Base-by-base conservation (phyloP, 2,888 invertebrate species). In the Caenorhabditis imperialis region DNA sequence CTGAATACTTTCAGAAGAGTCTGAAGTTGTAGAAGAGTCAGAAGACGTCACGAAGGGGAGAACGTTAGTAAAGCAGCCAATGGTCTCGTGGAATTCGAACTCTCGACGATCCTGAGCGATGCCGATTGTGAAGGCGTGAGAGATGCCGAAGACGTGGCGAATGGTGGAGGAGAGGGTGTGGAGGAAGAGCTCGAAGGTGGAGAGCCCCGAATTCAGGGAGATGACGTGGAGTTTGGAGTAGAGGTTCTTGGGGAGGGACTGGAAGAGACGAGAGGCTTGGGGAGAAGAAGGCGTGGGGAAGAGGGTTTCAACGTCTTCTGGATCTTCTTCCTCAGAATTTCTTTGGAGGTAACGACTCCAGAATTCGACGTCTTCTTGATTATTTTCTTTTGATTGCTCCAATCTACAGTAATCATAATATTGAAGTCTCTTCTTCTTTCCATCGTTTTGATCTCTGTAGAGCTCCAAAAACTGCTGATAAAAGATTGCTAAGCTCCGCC, bases 401-500 rank as follows among this genome's bases (percentile, higher is more conserved):
- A 7, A 16, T 2, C 22, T 51, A 62, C 44, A 57, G 53, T 74
- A 44, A 16, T 74, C 51, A 14, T 38, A n/a, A 18, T 69, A 53
- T 35, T 58, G 61, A 16, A 27, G 37, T 12, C 14, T 10, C 14
- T n/a, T 14, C 0, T 35, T 3, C 8, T 30, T 16, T 16, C 14
- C 27, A 1, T 7, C 1, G 25, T 8, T 23, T 0, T 20, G 20
- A 20, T 23, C 37, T 7, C 35, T n/a, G 25, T 60, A 54, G 14
- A 65, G 22, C 2, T 51, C 45, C 8, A 57, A 30, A 23, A 82
- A 65, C 33, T 79, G 53, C 4, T 69, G 20, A 30, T 77, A 54
- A n/a, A 82, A 75, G 16, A 82, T 42, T 8, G 55, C 14, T 10
- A 83, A 40, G 0, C 78, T 75, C 27, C 45, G 37, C 12, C 80